These are phyloP conservation scores for Lordiphosa stackelbergi DNA, from an alignment of 1,140 invertebrate genomes.

Conservation along the genomic window DNA sequence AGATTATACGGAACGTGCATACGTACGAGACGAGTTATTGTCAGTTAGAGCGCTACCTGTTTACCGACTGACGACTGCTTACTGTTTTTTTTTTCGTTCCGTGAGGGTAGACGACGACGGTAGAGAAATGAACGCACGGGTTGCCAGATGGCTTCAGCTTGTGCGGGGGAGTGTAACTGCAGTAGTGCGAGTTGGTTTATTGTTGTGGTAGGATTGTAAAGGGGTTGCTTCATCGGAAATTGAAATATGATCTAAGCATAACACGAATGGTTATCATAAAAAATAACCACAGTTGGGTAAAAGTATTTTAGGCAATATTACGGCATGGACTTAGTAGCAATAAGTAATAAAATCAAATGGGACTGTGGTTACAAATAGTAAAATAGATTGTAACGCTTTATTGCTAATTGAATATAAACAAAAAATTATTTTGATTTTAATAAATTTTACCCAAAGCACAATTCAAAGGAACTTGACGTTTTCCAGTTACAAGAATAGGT, in stretches of 20 bases:
- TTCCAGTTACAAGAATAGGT: too few relatives aligned
- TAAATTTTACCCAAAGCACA: too few relatives aligned
- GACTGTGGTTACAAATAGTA: too few relatives aligned
- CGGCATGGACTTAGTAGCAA: too few relatives aligned
- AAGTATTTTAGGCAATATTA: too few relatives aligned
- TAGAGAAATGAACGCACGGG: slow-evolving; percentile 24
- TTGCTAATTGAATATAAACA: too few relatives aligned
- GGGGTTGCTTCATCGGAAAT: slow-evolving; percentile 6
- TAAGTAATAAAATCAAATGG: too few relatives aligned
- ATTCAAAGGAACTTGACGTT: too few relatives aligned
- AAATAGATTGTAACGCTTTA: too few relatives aligned
- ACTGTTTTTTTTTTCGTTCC: slow-evolving; percentile 20
- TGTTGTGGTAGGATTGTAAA: slow-evolving; percentile 15
- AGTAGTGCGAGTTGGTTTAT: slow-evolving; percentile 34
- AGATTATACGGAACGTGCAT: slow-evolving; percentile 57
- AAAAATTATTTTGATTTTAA: too few relatives aligned
- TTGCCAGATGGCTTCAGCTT: slow-evolving; percentile 32
- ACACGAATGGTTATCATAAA: too few relatives aligned
- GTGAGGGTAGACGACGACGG: slow-evolving; percentile 18
- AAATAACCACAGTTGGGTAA: too few relatives aligned
- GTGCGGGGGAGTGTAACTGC: slow-evolving; percentile 33
- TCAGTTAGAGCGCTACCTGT: slow-evolving; percentile 75
- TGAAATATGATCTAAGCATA: slow-evolving; percentile 6
- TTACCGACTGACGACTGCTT: slow-evolving; percentile 62
- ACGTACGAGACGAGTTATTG: slow-evolving; percentile 70